Evolutionary conservation across 2,888 invertebrate genomes (phyloP).

Genomic region (Cheilosia vernalis): DNA sequence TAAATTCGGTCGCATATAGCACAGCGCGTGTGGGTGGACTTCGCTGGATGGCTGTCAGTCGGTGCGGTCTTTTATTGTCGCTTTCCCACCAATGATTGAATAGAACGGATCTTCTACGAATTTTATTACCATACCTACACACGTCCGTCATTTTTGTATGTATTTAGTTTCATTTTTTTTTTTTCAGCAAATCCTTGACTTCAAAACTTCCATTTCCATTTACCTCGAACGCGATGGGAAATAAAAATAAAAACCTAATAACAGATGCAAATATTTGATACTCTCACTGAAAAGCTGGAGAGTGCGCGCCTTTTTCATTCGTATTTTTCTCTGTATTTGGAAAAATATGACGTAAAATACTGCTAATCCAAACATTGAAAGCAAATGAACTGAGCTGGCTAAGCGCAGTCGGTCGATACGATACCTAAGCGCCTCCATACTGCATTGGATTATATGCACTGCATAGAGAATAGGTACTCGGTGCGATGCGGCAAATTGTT

Average conservation of each 20-base stretch:
- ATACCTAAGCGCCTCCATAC: slow-evolving; percentile 39
- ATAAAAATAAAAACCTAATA: slow-evolving; percentile 41
- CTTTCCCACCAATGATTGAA: slow-evolving; percentile 64
- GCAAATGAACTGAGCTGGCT: slow-evolving; percentile 71
- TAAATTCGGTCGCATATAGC: slow-evolving; percentile 18
- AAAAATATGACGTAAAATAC: slow-evolving; percentile 45
- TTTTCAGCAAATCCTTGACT: slow-evolving; percentile 63
- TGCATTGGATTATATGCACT: slow-evolving; percentile 27
- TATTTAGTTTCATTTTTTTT: slow-evolving; percentile 47
- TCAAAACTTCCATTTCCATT: slow-evolving; percentile 21
- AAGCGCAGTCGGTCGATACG: slow-evolving; percentile 26
- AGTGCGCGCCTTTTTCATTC: slow-evolving; percentile 15
- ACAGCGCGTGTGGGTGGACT: slow-evolving; percentile 57
- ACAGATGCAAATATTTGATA: slow-evolving; percentile 70
- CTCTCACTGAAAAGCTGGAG: slow-evolving; percentile 22
- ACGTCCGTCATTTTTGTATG: not conserved
- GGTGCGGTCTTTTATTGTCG: slow-evolving; percentile 51
- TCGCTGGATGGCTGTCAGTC: slow-evolving; percentile 46
- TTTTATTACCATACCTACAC: slow-evolving; percentile 33
- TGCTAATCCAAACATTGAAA: slow-evolving; percentile 58
- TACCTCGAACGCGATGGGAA: slow-evolving; percentile 42
- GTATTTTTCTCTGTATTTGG: slow-evolving; percentile 9
- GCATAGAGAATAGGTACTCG: slow-evolving; percentile 15
- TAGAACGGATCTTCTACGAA: slow-evolving; percentile 32
- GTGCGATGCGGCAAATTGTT: slow-evolving; percentile 62